Evolutionary conservation across 2,113 vertebrate genomes (phyloP).

Genomic region (Anolis sagrei): DNA sequence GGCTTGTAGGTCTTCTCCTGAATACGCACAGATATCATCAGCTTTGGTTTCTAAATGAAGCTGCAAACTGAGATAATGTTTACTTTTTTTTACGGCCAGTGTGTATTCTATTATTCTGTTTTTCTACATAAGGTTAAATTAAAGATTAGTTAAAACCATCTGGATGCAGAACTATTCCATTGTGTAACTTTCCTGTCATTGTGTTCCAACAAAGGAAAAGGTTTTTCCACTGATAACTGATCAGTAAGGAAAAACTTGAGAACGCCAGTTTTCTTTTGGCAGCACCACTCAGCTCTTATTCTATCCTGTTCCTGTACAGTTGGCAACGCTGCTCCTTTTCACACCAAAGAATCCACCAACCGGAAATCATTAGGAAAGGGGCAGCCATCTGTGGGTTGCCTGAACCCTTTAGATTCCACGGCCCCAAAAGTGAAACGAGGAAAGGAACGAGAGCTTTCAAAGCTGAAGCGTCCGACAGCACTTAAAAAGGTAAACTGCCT

Average conservation of each 20-base stretch:
- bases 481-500: slow-evolving; percentile 90
- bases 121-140: slow-evolving; percentile 18
- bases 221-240: slow-evolving; percentile 49
- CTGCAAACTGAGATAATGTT: too few species aligned
- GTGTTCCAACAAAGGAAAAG: slow-evolving; percentile 53
- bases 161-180: slow-evolving; percentile 53
- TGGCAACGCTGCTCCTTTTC: slow-evolving; percentile 88
- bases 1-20: too few species aligned
- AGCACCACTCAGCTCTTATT: slow-evolving; percentile 41
- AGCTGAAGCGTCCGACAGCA: slow-evolving; percentile 95
- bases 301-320: slow-evolving; percentile 77
- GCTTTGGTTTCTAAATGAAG: not conserved
- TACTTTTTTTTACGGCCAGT: not conserved
- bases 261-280: slow-evolving; percentile 9
- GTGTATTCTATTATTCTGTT: slow-evolving; percentile 12
- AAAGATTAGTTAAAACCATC: slow-evolving; percentile 56
- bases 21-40: too few species aligned
- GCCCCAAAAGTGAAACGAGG: slow-evolving; percentile 92
- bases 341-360: slow-evolving; percentile 81
- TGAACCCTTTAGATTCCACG: slow-evolving; percentile 91
- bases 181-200: slow-evolving; percentile 53
- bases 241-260: slow-evolving; percentile 45
- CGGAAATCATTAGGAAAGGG: slow-evolving; percentile 82
- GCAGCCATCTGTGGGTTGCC: slow-evolving; percentile 80
- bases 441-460: slow-evolving; percentile 94